Conservation (phyloP, 2,113 vertebrate species). For the Embiotoca jacksoni region DNA sequence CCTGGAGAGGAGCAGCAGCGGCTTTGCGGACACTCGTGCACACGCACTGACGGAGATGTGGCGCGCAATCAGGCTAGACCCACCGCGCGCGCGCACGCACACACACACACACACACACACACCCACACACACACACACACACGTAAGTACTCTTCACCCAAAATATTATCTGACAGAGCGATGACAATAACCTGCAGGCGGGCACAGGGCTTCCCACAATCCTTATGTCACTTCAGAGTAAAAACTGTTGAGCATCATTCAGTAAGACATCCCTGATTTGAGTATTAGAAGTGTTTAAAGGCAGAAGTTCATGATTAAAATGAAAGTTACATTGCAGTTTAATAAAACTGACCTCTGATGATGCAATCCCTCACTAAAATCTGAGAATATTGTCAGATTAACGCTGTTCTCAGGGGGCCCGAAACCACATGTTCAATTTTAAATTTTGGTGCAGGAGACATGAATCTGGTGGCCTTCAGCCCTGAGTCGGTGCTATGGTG, state of each 20-base stretch:
- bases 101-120: conserved; percentile 14
- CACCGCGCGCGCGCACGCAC: background rate
- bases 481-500: background rate
- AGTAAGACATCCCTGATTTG: conserved; percentile 6
- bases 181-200: conserved; percentile 61
- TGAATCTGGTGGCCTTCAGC: conserved; percentile 2
- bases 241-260: conserved; percentile 27
- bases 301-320: background rate
- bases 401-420: background rate
- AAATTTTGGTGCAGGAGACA: background rate
- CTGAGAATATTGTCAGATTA: background rate
- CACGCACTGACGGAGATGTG: conserved; percentile 57
- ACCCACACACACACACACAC: conserved; percentile 20
- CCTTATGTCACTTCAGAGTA: conserved; percentile 23
- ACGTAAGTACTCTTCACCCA: conserved; percentile 18
- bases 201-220: conserved; percentile 20
- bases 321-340: background rate
- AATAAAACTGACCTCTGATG: background rate
- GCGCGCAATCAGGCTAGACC: conserved; percentile 57
- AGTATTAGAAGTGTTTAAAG: background rate
- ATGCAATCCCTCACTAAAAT: background rate
- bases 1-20: conserved; percentile 50
- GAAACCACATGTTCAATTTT: background rate
- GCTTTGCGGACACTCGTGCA: conserved; percentile 68
- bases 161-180: conserved; percentile 69